These are phyloP conservation scores for Sciurus niger DNA, from an alignment of 2,113 vertebrate species.

Conservation along the genomic window DNA sequence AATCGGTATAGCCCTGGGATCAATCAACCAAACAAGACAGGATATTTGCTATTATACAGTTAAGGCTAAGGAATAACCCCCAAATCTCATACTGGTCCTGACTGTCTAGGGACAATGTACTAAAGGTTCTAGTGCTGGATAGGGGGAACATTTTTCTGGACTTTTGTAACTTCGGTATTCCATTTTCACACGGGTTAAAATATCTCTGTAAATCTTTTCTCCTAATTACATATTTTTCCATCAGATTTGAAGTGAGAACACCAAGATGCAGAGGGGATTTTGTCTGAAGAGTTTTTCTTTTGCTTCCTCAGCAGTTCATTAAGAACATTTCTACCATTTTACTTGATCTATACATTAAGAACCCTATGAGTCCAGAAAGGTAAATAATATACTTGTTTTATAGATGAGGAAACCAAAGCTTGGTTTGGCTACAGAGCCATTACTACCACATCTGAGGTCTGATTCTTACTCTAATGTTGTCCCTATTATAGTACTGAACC, in stretches of 20 bases:
- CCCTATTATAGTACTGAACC: neutral
- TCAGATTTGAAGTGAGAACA: neutral
- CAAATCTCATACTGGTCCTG: neutral
- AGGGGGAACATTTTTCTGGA: neutral
- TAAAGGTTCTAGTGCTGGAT: neutral
- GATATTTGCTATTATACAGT: neutral
- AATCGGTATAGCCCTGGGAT: neutral
- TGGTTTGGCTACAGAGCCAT: neutral
- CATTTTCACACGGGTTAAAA: conserved; percentile 28
- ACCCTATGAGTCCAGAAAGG: neutral
- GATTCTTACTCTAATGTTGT: conserved; percentile 13
- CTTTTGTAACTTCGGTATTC: neutral
- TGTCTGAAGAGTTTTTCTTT: conserved; percentile 39
- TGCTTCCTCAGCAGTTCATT: neutral
- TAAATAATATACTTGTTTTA: conserved; percentile 6
- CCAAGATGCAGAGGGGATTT: neutral
- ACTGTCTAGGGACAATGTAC: neutral
- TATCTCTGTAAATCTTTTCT: conserved; percentile 25
- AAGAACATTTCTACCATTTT: conserved; percentile 46
- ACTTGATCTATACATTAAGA: conserved; percentile 29
- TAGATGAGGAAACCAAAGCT: conserved; percentile 51
- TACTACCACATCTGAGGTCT: neutral
- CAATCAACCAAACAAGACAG: conserved; percentile 32
- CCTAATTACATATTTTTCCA: neutral
- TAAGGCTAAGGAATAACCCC: conserved; percentile 19